These are phyloP conservation scores for Scelioninae gen. 2 DNA, from an alignment of 2,888 invertebrate genomes.

Conservation along the genomic window DNA sequence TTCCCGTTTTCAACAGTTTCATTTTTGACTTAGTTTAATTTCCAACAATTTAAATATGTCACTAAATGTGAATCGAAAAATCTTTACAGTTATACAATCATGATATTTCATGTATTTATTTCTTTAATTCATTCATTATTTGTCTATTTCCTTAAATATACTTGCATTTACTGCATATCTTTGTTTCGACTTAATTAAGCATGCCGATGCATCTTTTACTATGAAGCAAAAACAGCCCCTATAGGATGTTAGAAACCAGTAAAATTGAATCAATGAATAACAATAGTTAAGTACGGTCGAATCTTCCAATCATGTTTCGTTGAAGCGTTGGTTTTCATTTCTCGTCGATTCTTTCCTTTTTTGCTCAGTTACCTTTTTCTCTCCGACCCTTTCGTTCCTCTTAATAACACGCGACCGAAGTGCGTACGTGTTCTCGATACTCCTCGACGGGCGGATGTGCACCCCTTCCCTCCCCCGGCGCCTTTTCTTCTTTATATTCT, in stretches of 20 bases:
- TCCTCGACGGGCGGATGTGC: conserved; percentile 67
- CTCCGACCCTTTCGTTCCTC: conserved; percentile 51
- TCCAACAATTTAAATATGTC: no score
- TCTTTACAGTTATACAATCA: no score
- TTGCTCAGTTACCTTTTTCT: conserved; percentile 37
- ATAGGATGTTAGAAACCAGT: not conserved
- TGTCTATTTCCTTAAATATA: no score
- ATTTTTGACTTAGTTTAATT: no score
- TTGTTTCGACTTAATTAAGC: no score
- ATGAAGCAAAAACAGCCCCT: not conserved
- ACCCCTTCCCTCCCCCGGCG: conserved; percentile 38
- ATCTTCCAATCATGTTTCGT: conserved; percentile 6
- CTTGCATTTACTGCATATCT: no score
- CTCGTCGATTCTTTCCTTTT: conserved; percentile 17
- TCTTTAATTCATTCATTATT: no score
- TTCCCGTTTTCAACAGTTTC: no score
- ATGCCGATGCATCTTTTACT: no score
- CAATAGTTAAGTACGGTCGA: not conserved
- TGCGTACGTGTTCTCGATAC: conserved; percentile 62
- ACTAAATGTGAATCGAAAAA: no score
- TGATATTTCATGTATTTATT: no score
- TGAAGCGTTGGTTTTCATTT: conserved; percentile 22
- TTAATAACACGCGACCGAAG: conserved; percentile 60
- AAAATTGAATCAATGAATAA: not conserved
- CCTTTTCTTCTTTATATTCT: conserved; percentile 59